Evolutionary conservation across 2,888 invertebrate species (phyloP).

Genomic region (Strigamia maritima): DNA sequence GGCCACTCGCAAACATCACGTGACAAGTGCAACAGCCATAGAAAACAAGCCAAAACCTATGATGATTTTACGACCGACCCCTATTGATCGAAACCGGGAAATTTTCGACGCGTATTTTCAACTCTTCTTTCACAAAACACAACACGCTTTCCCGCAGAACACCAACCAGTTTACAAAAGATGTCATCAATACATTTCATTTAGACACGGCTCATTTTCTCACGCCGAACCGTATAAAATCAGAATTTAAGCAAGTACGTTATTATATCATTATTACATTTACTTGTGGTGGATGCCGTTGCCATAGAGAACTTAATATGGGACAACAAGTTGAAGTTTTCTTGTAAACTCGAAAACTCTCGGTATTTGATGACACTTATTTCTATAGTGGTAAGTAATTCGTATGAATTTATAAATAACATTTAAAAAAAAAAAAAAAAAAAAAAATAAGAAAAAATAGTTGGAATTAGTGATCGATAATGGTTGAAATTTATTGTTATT

Average conservation of each 20-base stretch:
- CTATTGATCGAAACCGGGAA: conserved; percentile 1
- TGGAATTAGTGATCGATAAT: too few species aligned
- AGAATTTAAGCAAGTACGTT: neutral
- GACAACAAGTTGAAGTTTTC: conserved; percentile 23
- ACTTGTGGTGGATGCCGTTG: neutral
- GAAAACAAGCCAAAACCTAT: neutral
- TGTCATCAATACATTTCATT: neutral
- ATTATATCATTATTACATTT: neutral
- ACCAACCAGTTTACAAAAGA: neutral
- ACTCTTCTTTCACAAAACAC: neutral
- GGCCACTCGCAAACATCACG: neutral
- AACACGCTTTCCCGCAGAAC: neutral
- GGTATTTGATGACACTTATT: neutral
- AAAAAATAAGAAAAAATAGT: too few species aligned
- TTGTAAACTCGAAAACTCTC: neutral
- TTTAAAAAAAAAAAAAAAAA: too few species aligned
- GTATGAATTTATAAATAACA: neutral
- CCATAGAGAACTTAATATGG: neutral
- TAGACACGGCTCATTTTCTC: neutral
- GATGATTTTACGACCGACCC: neutral
- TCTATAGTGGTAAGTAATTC: neutral
- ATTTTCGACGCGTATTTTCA: neutral
- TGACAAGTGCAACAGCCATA: neutral
- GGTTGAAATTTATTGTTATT: neutral
- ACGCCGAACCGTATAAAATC: neutral